Percentiles rank a stretch among this genome's conserved stretches.
Evolutionary conservation across 53 echinoderm and acorn worm genomes (phyloP).

Genomic region (Arbacia lixula): DNA sequence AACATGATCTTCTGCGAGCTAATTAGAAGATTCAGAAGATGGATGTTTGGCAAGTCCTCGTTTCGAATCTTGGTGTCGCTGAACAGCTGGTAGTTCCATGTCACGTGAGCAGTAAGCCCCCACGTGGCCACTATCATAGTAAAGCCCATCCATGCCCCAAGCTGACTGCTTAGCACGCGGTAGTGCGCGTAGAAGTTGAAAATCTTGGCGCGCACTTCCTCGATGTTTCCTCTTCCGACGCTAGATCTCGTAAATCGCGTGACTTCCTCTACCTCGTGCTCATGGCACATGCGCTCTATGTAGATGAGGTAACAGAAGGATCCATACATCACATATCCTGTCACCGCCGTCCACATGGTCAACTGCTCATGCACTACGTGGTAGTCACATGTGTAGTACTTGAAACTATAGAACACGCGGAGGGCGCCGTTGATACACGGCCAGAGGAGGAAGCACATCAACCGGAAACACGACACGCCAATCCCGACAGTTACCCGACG

Average conservation of each 20-base stretch:
- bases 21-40: constrained; percentile 58
- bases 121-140: constrained; percentile 74
- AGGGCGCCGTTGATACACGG: constrained; percentile 50
- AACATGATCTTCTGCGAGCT: constrained; percentile 80
- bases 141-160: constrained; percentile 71
- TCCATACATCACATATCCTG: constrained; percentile 62
- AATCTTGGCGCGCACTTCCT: constrained; percentile 44
- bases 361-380: constrained; percentile 21
- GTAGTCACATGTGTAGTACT: not conserved
- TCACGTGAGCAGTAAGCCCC: constrained; percentile 72
- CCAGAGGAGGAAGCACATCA: constrained; percentile 53
- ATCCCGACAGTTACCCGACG: not conserved
- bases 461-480: not conserved
- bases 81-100: constrained; percentile 74
- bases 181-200: constrained; percentile 45
- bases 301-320: constrained; percentile 73
- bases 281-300: constrained; percentile 60
- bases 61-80: constrained; percentile 7
- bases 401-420: constrained; percentile 58
- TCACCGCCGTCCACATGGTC: constrained; percentile 64
- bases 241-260: constrained; percentile 47
- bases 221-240: constrained; percentile 25
- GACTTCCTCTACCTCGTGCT: constrained; percentile 47
- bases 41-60: not conserved
- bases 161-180: constrained; percentile 51